phyloP scores from a whole-genome alignment of 2,888 invertebrate species.

The Plebejus anna region DNA sequence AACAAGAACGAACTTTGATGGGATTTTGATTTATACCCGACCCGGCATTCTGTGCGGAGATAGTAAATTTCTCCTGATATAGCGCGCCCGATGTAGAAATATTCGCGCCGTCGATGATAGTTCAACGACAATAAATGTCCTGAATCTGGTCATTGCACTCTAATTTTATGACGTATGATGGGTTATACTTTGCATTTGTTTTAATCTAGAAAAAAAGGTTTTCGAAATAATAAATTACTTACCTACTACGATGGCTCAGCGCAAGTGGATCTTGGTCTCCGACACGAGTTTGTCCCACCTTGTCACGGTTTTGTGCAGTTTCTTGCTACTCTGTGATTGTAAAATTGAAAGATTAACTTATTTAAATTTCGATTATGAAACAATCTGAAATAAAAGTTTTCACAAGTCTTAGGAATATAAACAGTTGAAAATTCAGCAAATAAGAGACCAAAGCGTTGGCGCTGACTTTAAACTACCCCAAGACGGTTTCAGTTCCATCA shows the following conservation, averaged over 20 bases:
- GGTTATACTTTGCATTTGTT: neutral
- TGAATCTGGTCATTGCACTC: neutral
- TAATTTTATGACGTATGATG: neutral
- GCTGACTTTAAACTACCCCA: neutral
- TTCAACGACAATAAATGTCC: neutral
- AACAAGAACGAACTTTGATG: conserved; percentile 31
- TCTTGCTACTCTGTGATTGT: no score
- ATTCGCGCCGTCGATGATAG: neutral
- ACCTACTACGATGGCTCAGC: no score
- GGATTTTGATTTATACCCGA: conserved; percentile 29
- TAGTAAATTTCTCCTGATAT: conserved; percentile 7
- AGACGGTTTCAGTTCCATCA: conserved; percentile 3
- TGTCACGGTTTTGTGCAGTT: no score
- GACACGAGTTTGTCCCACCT: no score
- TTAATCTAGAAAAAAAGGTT: no score
- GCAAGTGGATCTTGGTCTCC: no score
- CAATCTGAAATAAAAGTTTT: no score
- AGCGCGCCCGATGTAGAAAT: conserved; percentile 14
- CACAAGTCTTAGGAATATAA: no score
- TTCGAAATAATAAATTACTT: no score
- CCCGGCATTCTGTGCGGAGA: conserved; percentile 12
- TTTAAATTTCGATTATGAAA: no score
- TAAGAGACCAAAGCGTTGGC: neutral
- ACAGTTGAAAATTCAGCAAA: no score
- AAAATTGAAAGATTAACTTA: no score